phyloP scores from a whole-genome alignment of 2,113 vertebrate species.

The Galbula dea region DNA sequence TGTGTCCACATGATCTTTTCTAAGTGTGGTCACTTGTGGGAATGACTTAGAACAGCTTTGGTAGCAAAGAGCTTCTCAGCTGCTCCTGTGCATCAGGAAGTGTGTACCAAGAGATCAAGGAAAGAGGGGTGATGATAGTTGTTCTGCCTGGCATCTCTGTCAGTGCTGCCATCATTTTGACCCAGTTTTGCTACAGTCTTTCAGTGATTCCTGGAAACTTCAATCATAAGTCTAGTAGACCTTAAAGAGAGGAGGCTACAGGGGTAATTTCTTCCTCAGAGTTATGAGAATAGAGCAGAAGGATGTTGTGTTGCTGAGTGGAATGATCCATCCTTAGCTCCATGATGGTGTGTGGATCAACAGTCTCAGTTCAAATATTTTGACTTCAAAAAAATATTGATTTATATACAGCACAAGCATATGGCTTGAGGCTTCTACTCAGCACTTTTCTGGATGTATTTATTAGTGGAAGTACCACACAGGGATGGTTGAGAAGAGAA shows the following conservation, averaged over 20 bases:
- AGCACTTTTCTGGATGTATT: conserved; percentile 10
- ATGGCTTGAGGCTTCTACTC: not conserved
- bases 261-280: not conserved
- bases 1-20: not conserved
- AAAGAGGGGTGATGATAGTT: not conserved
- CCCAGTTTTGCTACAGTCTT: not conserved
- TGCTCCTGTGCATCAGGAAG: fast-evolving
- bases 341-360: not conserved
- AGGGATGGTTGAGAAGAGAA: not conserved
- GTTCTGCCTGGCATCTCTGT: not conserved
- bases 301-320: not conserved
- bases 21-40: not conserved
- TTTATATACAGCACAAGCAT: conserved; percentile 4
- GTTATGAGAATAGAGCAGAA: not conserved
- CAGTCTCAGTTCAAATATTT: not conserved
- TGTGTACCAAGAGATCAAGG: not conserved
- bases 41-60: not conserved
- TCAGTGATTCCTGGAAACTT: not conserved
- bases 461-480: not conserved
- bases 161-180: not conserved
- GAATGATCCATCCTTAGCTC: not conserved
- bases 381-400: not conserved
- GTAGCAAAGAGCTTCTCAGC: not conserved
- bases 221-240: not conserved
- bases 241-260: not conserved